These are phyloP conservation scores for Amphilophus citrinellus DNA, from an alignment of 2,113 vertebrate species.

Conservation along the genomic window DNA sequence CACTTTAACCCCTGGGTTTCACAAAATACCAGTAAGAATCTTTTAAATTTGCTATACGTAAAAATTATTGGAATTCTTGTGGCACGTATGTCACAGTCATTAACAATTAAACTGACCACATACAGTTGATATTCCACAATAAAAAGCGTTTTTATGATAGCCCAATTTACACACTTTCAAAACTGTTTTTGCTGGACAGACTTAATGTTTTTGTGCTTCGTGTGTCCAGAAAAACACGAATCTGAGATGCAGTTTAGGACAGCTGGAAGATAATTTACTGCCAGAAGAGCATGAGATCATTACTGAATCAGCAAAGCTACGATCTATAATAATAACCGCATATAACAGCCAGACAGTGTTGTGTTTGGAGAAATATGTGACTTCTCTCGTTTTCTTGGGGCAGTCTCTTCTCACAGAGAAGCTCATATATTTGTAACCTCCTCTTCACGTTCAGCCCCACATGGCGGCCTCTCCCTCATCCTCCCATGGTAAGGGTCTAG, in stretches of 20 bases:
- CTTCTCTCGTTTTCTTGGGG: conserved; percentile 34
- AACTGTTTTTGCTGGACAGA: conserved; percentile 61
- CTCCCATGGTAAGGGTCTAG: conserved; percentile 40
- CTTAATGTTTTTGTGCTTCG: conserved; percentile 35
- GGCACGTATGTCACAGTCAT: not conserved
- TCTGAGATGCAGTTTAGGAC: conserved; percentile 58
- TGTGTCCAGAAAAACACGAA: conserved; percentile 60
- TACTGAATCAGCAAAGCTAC: conserved; percentile 63
- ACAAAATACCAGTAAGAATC: not conserved
- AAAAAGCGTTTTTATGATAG: conserved; percentile 39
- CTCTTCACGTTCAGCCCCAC: conserved; percentile 6
- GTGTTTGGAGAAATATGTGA: conserved; percentile 63
- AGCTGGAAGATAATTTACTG: conserved; percentile 53
- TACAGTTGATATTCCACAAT: conserved; percentile 34
- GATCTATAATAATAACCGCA: conserved; percentile 68
- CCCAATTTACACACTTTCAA: conserved; percentile 29
- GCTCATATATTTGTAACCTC: conserved; percentile 39
- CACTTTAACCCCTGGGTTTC: not conserved
- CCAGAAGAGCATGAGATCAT: conserved; percentile 71
- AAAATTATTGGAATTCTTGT: not conserved
- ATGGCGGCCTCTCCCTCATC: conserved; percentile 21
- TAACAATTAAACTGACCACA: not conserved
- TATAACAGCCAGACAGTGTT: conserved; percentile 63
- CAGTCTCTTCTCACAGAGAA: conserved; percentile 53
- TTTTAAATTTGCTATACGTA: not conserved